These are phyloP conservation scores for Leucoraja erinaceus DNA, from an alignment of 2,113 vertebrate species.

Conservation along the genomic window DNA sequence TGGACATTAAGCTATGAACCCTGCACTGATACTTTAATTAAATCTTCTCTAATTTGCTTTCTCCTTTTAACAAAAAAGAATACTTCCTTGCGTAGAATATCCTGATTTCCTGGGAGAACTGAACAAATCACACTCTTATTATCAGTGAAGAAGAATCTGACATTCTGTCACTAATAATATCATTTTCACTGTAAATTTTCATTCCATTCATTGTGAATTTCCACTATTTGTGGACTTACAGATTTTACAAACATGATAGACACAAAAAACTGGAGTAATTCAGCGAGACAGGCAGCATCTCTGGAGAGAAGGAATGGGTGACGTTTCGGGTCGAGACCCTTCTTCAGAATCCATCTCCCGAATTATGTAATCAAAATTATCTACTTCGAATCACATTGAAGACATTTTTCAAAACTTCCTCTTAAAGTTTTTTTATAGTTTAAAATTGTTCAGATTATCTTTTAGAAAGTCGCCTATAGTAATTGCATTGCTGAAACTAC, in stretches of 20 bases:
- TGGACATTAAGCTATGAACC: neutral
- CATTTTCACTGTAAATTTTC: neutral
- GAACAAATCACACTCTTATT: neutral
- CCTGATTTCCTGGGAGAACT: neutral
- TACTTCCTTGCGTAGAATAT: neutral
- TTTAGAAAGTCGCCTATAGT: neutral
- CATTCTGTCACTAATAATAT: neutral
- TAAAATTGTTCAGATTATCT: slow-evolving; percentile 3
- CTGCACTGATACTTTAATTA: neutral
- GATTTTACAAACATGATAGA: neutral
- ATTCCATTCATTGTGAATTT: neutral
- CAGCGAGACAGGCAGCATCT: no score
- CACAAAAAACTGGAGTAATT: no score
- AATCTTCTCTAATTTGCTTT: neutral
- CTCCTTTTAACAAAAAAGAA: no score
- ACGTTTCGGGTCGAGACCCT: no score
- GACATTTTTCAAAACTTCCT: neutral
- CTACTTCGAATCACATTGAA: neutral
- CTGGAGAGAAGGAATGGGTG: no score
- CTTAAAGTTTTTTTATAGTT: neutral
- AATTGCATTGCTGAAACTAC: neutral
- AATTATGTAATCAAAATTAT: neutral
- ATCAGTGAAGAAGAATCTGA: neutral
- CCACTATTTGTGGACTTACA: neutral
- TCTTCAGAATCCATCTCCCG: no score